Conservation (phyloP, 2,113 vertebrate genomes). For the Chauna torquata region DNA sequence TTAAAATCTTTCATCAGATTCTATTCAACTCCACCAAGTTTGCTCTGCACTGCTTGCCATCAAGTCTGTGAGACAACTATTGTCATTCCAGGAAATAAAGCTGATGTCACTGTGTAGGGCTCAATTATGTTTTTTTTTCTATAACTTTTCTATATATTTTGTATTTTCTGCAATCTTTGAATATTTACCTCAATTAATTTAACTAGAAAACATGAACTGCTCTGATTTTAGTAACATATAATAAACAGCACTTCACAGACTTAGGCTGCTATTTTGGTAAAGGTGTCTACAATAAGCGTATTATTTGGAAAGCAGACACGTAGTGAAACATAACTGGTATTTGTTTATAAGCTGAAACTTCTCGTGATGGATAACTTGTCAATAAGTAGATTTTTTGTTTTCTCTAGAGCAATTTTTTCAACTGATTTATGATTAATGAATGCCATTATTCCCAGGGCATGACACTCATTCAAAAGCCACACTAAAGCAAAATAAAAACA, state of each 20-base stretch:
- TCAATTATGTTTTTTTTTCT: neutral
- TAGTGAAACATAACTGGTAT: neutral
- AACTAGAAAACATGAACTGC: neutral
- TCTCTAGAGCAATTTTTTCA: neutral
- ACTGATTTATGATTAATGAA: neutral
- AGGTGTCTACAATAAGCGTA: neutral
- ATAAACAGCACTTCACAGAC: neutral
- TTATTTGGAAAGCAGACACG: neutral
- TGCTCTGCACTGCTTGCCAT: neutral
- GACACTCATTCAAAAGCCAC: neutral
- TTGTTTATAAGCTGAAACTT: neutral
- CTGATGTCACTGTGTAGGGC: neutral
- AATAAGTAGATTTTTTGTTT: neutral
- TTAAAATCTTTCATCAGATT: neutral
- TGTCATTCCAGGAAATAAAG: neutral
- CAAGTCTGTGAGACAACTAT: neutral
- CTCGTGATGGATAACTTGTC: neutral
- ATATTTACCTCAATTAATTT: neutral
- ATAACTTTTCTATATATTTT: neutral
- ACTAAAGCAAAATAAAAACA: neutral
- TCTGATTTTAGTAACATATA: neutral
- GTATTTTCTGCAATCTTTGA: neutral
- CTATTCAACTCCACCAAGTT: neutral
- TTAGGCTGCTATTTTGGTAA: neutral
- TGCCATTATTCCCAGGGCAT: neutral